Evolutionary conservation across 2,113 vertebrate species (phyloP).

Genomic region (Chlorodrepanis virens): DNA sequence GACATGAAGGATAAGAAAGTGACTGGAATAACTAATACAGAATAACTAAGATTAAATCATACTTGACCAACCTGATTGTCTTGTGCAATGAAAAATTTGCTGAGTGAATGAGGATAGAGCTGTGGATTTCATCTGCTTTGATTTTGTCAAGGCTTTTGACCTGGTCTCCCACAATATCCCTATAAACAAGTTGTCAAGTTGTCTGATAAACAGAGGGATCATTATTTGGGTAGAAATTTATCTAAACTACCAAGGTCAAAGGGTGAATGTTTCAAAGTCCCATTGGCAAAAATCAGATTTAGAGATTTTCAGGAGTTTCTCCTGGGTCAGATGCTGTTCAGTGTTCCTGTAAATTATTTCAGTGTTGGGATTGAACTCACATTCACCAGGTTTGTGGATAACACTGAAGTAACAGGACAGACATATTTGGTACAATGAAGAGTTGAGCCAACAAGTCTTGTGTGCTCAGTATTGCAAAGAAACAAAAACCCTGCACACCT

Average conservation of each 20-base stretch:
- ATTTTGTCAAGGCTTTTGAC: background rate
- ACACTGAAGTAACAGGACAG: background rate
- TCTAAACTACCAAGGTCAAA: background rate
- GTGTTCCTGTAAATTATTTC: background rate
- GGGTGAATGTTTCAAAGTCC: background rate
- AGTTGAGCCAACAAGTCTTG: fast-evolving
- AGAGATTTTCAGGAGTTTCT: background rate
- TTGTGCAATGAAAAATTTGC: background rate
- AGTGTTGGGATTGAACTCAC: background rate
- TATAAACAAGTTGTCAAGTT: background rate
- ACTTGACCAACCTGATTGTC: background rate
- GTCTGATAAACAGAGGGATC: background rate
- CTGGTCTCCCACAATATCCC: background rate
- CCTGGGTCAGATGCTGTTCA: background rate
- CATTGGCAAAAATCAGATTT: background rate
- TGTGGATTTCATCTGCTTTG: background rate
- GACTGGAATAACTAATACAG: background rate
- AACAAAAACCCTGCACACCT: background rate
- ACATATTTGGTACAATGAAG: background rate
- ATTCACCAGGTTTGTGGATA: background rate
- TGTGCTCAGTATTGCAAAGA: background rate
- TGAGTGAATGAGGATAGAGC: background rate
- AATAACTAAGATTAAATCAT: background rate
- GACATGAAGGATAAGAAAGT: background rate
- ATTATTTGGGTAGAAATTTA: background rate